Evolutionary conservation across 2,888 invertebrate species (phyloP).

Genomic region (Aporophyla nigra): DNA sequence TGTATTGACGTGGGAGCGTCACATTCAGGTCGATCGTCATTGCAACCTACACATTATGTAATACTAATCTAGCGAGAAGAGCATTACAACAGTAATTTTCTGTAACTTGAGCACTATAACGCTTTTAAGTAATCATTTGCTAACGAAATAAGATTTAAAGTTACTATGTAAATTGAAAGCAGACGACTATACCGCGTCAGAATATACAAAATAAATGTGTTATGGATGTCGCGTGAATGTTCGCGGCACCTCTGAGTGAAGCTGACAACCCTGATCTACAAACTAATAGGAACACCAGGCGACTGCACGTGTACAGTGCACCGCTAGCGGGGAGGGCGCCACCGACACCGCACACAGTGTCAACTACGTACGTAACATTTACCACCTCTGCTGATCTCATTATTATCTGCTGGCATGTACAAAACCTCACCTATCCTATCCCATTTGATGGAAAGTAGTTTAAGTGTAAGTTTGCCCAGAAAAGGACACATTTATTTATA

Average conservation of each 20-base stretch:
- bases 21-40: background rate
- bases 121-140: background rate
- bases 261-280: background rate
- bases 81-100: background rate
- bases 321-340: background rate
- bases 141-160: background rate
- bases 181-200: background rate
- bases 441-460: background rate
- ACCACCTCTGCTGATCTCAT: background rate
- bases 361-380: background rate
- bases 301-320: background rate
- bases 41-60: slow-evolving; percentile 9
- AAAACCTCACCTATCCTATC: background rate
- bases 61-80: background rate
- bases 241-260: background rate
- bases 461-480: no score
- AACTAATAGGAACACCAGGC: background rate
- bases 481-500: no score
- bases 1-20: background rate
- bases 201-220: background rate
- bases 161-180: background rate
- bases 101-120: background rate
- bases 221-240: background rate
- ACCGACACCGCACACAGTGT: background rate
- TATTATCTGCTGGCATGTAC: background rate